Conservation (phyloP, 2,113 vertebrate genomes). For the Phrynosoma platyrhinos region DNA sequence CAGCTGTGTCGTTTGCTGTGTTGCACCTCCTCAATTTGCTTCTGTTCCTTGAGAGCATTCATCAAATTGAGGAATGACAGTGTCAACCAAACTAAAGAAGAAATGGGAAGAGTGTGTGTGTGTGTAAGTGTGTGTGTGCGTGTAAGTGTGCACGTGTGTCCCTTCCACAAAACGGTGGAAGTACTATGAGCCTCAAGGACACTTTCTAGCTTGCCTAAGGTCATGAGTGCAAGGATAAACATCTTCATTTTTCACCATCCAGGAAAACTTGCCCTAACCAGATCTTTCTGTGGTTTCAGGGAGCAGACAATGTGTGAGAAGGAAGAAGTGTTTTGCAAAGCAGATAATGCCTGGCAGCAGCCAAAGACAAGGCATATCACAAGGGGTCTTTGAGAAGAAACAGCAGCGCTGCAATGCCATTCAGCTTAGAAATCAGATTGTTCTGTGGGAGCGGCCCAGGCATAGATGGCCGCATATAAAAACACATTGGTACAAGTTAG, state of each 20-base stretch:
- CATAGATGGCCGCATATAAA: no score
- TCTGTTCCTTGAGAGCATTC: conserved; percentile 39
- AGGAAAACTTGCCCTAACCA: neutral
- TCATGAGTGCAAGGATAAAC: conserved; percentile 37
- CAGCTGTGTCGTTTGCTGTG: conserved; percentile 10
- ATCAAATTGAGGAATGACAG: conserved; percentile 72
- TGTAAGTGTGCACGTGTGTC: neutral
- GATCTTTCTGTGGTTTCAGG: neutral
- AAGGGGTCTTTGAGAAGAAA: conserved; percentile 62
- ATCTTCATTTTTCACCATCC: conserved; percentile 55
- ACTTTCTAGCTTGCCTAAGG: conserved; percentile 64
- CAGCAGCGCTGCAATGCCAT: no score
- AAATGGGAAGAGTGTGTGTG: neutral
- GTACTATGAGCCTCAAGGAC: conserved; percentile 63
- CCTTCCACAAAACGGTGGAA: neutral
- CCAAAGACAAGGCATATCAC: conserved; percentile 54
- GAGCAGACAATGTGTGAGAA: conserved; percentile 30
- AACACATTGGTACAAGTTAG: no score
- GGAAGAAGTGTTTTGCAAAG: conserved; percentile 65
- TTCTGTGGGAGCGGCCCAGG: no score
- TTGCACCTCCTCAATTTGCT: conserved; percentile 31
- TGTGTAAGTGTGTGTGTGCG: no score
- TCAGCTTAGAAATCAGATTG: no score
- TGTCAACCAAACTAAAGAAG: conserved; percentile 54
- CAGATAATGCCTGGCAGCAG: conserved; percentile 64